phyloP scores from a whole-genome alignment of 2,797 vertebrate genomes.

The Emys orbicularis region DNA sequence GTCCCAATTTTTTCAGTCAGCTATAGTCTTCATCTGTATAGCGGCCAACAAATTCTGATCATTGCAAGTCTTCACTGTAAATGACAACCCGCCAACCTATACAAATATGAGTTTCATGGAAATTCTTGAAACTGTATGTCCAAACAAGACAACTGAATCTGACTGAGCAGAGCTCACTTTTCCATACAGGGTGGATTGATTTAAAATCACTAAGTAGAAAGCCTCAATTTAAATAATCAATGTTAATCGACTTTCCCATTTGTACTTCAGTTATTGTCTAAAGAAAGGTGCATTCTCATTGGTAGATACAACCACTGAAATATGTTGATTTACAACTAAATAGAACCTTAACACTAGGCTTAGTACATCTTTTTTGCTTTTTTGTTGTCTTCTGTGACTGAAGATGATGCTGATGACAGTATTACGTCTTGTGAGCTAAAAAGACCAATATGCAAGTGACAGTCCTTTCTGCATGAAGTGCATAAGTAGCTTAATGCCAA shows the following conservation, averaged over 20 bases:
- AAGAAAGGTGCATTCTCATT: too few relatives aligned
- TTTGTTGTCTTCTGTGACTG: background rate
- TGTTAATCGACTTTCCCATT: background rate
- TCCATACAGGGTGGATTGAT: constrained; percentile 11
- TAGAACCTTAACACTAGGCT: background rate
- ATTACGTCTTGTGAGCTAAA: background rate
- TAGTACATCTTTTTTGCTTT: background rate
- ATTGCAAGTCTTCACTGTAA: constrained; percentile 45
- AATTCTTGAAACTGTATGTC: constrained; percentile 47
- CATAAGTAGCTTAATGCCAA: too few relatives aligned
- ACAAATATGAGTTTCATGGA: constrained; percentile 47
- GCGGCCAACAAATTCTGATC: constrained; percentile 45
- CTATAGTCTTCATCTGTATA: constrained; percentile 2
- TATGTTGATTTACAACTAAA: background rate
- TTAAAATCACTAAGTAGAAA: background rate
- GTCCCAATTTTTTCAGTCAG: constrained; percentile 2
- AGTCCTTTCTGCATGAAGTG: too few relatives aligned
- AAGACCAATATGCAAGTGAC: too few relatives aligned
- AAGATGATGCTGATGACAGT: background rate
- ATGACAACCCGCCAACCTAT: constrained; percentile 2
- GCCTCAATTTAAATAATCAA: background rate
- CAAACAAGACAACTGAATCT: constrained; percentile 24
- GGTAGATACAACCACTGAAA: background rate
- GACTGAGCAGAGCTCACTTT: constrained; percentile 64
- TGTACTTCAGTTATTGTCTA: background rate